Evolutionary conservation across 2,797 vertebrate genomes (phyloP), one percentile per base, ranked within the genome.

Genomic region (Botia kubotai): DNA sequence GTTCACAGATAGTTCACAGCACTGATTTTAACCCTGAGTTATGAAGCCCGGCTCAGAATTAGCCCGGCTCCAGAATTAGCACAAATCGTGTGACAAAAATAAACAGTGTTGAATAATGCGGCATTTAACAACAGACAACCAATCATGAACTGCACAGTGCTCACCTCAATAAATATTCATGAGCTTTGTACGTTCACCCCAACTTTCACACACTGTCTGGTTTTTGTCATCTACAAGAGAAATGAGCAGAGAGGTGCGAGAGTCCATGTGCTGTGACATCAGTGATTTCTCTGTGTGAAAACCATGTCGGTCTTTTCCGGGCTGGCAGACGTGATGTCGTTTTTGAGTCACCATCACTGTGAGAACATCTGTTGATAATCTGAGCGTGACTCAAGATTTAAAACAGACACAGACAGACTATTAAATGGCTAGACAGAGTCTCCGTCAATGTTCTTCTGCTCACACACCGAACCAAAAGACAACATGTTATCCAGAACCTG

Each of bases 341-440:
- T 60, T 60, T 73, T 77, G 78, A 75, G 52, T 81, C 78, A 75
- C n/a, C 29, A 29, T 6, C 21, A 65, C 72, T 43, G 10, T n/a
- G n/a, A 19, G 33, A 26, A 13, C 83, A 85, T 75, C 72, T 86
- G 85, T 81, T 79, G 50, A 13, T 46, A 0, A 72, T 84, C 79
- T 77, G n/a, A 65, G 29, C 11, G 1, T 74, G 76, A 62, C 75
- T 75, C 74, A 77, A 52, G 52, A 65, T 39, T 17, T 67, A 76
- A 79, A 39, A 58, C 77, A 88, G 85, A 83, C 23, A 57, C 57
- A n/a, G n/a, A n/a, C n/a, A n/a, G 5, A 39, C 62, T 80, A 77
- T 82, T 19, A 57, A 60, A 33, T 77, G 58, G 73, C 58, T n/a
- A 73, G 74, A 72, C 11, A 4, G n/a, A 73, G 52, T 70, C 66